Base-by-base conservation (phyloP, 35 echinoderm and acorn worm genomes). In the Diadema setosum region DNA sequence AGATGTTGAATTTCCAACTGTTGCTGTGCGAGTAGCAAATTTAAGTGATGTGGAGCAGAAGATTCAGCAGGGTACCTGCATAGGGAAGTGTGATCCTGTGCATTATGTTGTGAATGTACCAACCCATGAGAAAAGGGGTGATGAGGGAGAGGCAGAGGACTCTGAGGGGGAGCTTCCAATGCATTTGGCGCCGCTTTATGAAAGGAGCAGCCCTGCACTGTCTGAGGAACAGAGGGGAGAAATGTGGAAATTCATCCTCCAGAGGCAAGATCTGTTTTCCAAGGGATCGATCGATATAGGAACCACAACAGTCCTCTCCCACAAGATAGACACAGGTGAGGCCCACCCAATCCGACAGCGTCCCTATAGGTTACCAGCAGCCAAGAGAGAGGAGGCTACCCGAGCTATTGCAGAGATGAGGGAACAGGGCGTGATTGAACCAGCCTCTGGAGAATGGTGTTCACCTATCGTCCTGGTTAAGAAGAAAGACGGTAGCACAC, bases 401-500 rank as follows among this genome's bases (percentile, higher is more conserved):
- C 39, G 43, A 8, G 39, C 74, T 25, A 46, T 87, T 20, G 17
- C 42, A 5, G 73, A 73, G 12, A 61, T 92, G 69, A 33, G 81
- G 17, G 49, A 58, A 48, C 56, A 48, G 16, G 75, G 74, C 8
- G n/a, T 92, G 16, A 87, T 92, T 42, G 91, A 93, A 25, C 84
- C 50, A 2, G 49, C 91, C 1, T 31, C 39, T 3, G 81, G 75
- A 20, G 83, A 83, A 2, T 88, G 91, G 91, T 29, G 46, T 42
- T 85, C 87, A 16, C 87, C 65, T 17, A 45, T 89, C 27, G 87
- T 90, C 11, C 57, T 91, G 1, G 93, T 95, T 0, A 80, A 65
- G 29, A 90, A 94, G 46, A 90, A 91, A 33, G 87, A 95, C 48
- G 93, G 93, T 5, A 46, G 69, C 2, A 87, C 65, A 1, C 35